These are phyloP conservation scores for Helarctos malayanus DNA, from an alignment of 2,797 vertebrate species.

Conservation along the genomic window DNA sequence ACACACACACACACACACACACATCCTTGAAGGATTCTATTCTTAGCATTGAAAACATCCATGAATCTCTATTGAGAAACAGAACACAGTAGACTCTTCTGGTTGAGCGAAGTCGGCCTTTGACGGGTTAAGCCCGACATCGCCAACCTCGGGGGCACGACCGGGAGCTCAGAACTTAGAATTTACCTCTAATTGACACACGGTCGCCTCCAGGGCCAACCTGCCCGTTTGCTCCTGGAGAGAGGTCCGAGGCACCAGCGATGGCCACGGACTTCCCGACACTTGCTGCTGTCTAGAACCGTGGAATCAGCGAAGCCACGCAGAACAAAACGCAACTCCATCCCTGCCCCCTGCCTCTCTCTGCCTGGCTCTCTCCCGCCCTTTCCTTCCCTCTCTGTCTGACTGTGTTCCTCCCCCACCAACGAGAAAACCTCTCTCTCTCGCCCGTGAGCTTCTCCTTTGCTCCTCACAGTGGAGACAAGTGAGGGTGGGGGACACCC, in stretches of 20 bases:
- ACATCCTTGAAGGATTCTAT: neutral
- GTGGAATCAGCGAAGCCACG: fast-evolving
- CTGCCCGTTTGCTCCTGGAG: fast-evolving
- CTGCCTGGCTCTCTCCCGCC: neutral
- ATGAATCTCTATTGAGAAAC: neutral
- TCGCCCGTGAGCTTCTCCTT: neutral
- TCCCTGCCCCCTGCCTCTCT: fast-evolving
- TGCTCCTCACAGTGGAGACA: neutral
- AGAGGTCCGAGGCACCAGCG: neutral
- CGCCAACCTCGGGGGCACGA: neutral
- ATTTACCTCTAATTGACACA: neutral
- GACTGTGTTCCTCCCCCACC: no score
- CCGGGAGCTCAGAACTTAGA: neutral
- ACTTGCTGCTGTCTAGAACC: neutral
- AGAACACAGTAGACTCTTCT: neutral
- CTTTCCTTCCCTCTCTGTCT: neutral
- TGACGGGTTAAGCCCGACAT: neutral
- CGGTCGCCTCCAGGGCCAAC: neutral
- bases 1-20: no score
- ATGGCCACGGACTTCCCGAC: fast-evolving
- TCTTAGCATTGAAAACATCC: neutral
- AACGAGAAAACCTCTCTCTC: neutral
- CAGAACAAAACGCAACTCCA: neutral
- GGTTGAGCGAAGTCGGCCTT: neutral
- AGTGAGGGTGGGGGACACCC: fast-evolving